Percentiles rank a stretch among this genome's conserved stretches.
phyloP scores from a whole-genome alignment of 2,888 invertebrate species.

The Anoncus sp. region DNA sequence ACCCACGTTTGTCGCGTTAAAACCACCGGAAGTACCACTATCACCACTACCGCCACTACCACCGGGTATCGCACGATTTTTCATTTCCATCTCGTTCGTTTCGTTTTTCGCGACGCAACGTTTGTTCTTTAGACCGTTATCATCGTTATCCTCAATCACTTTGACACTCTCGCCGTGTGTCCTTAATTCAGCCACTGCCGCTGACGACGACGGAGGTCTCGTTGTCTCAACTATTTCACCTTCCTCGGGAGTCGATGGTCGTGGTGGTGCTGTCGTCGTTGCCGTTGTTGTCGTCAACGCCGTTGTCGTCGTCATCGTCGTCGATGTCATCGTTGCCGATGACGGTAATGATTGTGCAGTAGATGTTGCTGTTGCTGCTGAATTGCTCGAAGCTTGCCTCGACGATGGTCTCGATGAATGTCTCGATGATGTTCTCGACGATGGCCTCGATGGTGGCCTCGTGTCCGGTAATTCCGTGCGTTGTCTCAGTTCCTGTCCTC shows the following conservation, averaged over 20 bases:
- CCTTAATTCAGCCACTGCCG: conserved; percentile 69
- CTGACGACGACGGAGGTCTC: conserved; percentile 71
- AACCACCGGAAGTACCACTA: conserved; percentile 46
- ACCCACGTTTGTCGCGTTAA: conserved; percentile 57
- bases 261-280: not conserved
- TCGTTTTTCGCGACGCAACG: conserved; percentile 58
- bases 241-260: conserved; percentile 81
- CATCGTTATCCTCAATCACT: conserved; percentile 61
- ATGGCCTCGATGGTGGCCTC: conserved; percentile 81
- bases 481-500: conserved; percentile 84
- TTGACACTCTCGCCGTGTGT: conserved; percentile 68
- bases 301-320: not conserved
- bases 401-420: conserved; percentile 51
- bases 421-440: conserved; percentile 60
- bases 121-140: conserved; percentile 63
- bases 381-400: conserved; percentile 52
- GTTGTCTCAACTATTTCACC: conserved; percentile 79
- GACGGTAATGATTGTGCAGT: conserved; percentile 1
- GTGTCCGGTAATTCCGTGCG: conserved; percentile 84
- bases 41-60: conserved; percentile 56
- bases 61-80: conserved; percentile 62
- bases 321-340: not conserved
- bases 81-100: conserved; percentile 56
- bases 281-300: not conserved
- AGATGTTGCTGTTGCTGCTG: not conserved